Conservation (phyloP, 1,140 invertebrate genomes). For the Aphis craccivora region DNA sequence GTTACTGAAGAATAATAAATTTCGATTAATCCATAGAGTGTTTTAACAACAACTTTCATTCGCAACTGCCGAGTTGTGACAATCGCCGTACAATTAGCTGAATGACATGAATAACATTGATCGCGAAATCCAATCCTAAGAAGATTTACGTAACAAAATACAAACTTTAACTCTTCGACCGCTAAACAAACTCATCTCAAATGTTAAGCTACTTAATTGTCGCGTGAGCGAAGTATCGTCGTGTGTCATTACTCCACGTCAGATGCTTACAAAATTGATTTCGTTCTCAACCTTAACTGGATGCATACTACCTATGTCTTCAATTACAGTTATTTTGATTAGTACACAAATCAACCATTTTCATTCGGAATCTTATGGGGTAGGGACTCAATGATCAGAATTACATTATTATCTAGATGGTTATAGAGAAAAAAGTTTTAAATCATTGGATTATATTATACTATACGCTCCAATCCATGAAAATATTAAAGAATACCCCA, state of each 20-base stretch:
- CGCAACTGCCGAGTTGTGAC: not conserved
- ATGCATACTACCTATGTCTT: not conserved
- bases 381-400: not conserved
- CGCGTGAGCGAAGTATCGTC: not conserved
- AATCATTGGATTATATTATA: not conserved
- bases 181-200: too few species aligned
- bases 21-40: slow-evolving; percentile 7
- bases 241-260: not conserved
- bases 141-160: not conserved
- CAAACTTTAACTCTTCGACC: not conserved
- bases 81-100: not conserved
- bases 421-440: not conserved
- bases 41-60: not conserved
- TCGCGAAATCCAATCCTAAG: not conserved
- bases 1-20: not conserved
- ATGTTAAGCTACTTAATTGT: slow-evolving; percentile 17
- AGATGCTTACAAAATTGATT: not conserved
- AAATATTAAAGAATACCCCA: too few species aligned
- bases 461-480: too few species aligned
- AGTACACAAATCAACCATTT: not conserved
- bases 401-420: not conserved
- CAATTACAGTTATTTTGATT: not conserved
- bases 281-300: not conserved
- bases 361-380: not conserved
- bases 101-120: not conserved